Conservation (phyloP, 2,888 invertebrate genomes). For the Leptogaster cylindrica region DNA sequence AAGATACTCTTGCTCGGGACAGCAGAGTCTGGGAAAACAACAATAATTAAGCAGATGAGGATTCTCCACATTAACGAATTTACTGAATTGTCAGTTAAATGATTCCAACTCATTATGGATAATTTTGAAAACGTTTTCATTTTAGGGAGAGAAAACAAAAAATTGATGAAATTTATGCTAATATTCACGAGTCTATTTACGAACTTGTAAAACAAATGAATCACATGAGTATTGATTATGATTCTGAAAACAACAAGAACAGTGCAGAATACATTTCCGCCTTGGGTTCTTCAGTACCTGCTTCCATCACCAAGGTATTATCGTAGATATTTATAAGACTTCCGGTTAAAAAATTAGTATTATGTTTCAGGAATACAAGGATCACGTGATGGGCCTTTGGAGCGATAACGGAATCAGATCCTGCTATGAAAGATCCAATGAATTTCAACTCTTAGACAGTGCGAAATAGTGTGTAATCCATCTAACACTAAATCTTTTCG, state of each 20-base stretch:
- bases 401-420: slow-evolving; percentile 73
- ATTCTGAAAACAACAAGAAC: slow-evolving; percentile 58
- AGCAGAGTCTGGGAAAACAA: slow-evolving; percentile 85
- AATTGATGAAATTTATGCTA: slow-evolving; percentile 71
- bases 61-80: slow-evolving; percentile 83
- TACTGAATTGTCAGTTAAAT: slow-evolving; percentile 68
- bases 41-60: slow-evolving; percentile 86
- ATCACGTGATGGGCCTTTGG: slow-evolving; percentile 73
- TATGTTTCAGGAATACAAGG: slow-evolving; percentile 71
- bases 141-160: slow-evolving; percentile 68
- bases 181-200: slow-evolving; percentile 77
- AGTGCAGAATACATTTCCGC: slow-evolving; percentile 64
- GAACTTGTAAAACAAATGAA: slow-evolving; percentile 69
- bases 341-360: background rate
- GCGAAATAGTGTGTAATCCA: slow-evolving; percentile 75
- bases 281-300: slow-evolving; percentile 65
- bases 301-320: slow-evolving; percentile 66
- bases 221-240: slow-evolving; percentile 64
- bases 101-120: background rate
- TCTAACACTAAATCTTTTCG: too few relatives aligned
- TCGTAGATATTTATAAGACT: slow-evolving; percentile 11
- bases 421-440: slow-evolving; percentile 73
- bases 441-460: slow-evolving; percentile 80
- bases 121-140: too few relatives aligned
- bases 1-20: slow-evolving; percentile 73